Base-by-base conservation (phyloP, 64 coral and sea anemone genomes). In the Dendronephthya gigantea region DNA sequence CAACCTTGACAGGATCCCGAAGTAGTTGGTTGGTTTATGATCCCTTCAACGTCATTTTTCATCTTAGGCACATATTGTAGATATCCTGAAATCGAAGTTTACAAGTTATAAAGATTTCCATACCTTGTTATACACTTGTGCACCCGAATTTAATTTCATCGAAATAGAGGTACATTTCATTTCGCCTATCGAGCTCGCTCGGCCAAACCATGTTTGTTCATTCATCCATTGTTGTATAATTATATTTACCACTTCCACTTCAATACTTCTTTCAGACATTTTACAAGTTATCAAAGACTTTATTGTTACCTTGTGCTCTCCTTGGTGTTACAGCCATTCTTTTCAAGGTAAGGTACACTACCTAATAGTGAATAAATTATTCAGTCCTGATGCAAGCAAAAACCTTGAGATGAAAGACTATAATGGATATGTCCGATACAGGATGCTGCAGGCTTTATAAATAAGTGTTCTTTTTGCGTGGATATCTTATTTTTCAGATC, bases 111-210 rank as follows among this genome's bases (percentile, higher is more conserved):
- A 83, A 75, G 92, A 98, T 86, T 98, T 98, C 45, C 92, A 98
- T 83, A 98, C 95, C 22, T 90, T 86, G 9, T 88, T 98, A 49
- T 98, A 98, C 47, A 98, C 95, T 7, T 98, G 95, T 49, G 95
- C 95, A 14, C 92, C 95, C 0, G 95, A 98, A 83, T 98, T 98
- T 86, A 90, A 98, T 83, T 98, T 98, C 39, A 70, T 93, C 34
- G 95, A 98, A 76, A 38, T 39, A 50, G 95, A 98, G 95, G 95
- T 93, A 83, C 3, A 82, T 37, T 9, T 35, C 0, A 9, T 34
- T 79, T 4, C 41, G 11, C 4, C 4, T 45, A 45, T 45, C 41
- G 11, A 45, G 11, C 4, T 4, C 4, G 11, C 4, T 45, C 41
- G 41, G n/a, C n/a, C n/a, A n/a, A n/a, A 23, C 19, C 55, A 23